A percentile compares a stretch with the other conserved stretches of the same genome.
phyloP scores from a whole-genome alignment of 2,888 invertebrate species.

The Melieria crassipennis region DNA sequence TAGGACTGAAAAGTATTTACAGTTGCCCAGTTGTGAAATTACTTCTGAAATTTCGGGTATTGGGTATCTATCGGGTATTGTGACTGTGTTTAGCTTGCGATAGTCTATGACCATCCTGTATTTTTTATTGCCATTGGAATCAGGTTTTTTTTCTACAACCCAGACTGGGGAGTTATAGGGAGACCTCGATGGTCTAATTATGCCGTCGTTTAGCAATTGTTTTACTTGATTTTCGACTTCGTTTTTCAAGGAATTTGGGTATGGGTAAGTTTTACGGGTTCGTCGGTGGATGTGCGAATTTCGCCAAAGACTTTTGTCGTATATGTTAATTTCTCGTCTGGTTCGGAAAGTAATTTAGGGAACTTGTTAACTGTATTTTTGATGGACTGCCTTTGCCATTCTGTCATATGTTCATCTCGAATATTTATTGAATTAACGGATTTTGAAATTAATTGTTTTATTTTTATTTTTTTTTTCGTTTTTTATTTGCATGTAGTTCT shows the following conservation, averaged over 20 bases:
- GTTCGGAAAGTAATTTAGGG: slow-evolving; percentile 24
- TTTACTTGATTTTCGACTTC: slow-evolving; percentile 7
- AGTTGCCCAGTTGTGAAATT: too few species aligned
- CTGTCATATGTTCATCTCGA: slow-evolving; percentile 14
- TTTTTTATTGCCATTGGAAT: too few species aligned
- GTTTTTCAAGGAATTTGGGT: background rate
- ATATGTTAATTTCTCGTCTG: slow-evolving; percentile 25
- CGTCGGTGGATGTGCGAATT: slow-evolving; percentile 27
- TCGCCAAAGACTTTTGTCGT: slow-evolving; percentile 22
- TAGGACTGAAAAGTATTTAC: too few species aligned
- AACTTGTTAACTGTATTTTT: slow-evolving; percentile 18
- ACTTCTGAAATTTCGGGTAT: too few species aligned
- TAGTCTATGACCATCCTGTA: too few species aligned
- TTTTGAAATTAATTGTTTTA: slow-evolving; percentile 15
- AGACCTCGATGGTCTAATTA: too few species aligned
- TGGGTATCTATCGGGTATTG: too few species aligned
- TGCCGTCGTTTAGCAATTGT: background rate
- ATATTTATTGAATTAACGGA: slow-evolving; percentile 20
- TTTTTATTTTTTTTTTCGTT: slow-evolving; percentile 14
- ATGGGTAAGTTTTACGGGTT: background rate
- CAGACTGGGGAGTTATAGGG: too few species aligned
- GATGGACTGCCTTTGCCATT: slow-evolving; percentile 5
- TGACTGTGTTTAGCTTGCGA: too few species aligned
- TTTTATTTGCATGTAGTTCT: slow-evolving; percentile 33
- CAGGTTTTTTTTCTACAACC: too few species aligned